Evolutionary conservation across 2,113 vertebrate genomes (phyloP).

Genomic region (Pantherophis guttatus): DNA sequence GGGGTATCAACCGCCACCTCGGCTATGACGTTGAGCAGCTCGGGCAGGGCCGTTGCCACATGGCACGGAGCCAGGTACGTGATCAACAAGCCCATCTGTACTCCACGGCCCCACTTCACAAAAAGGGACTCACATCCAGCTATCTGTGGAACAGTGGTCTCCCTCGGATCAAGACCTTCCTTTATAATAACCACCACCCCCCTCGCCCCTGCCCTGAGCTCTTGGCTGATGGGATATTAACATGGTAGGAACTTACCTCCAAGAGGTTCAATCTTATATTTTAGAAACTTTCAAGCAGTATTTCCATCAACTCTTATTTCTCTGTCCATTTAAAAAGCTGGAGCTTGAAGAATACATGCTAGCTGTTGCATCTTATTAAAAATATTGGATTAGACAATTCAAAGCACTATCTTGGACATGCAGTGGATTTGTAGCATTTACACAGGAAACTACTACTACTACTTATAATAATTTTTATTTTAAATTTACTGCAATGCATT

Average conservation of each 20-base stretch:
- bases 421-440: neutral
- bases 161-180: no score
- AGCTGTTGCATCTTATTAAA: neutral
- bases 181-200: no score
- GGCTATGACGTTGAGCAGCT: no score
- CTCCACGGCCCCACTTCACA: no score
- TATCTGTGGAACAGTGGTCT: no score
- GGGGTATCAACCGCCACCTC: no score
- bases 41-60: no score
- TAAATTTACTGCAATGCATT: constrained; percentile 23
- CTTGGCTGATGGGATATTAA: no score
- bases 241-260: neutral
- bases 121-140: no score
- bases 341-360: neutral
- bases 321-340: neutral
- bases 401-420: neutral
- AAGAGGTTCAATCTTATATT: neutral
- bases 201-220: no score
- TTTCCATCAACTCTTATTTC: neutral
- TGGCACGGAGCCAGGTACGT: no score
- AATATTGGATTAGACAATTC: neutral
- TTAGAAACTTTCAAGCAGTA: neutral
- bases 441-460: neutral
- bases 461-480: constrained; percentile 34
- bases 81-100: no score